phyloP scores from a whole-genome alignment of 2,113 vertebrate species.

The Bambusicola thoracicus region DNA sequence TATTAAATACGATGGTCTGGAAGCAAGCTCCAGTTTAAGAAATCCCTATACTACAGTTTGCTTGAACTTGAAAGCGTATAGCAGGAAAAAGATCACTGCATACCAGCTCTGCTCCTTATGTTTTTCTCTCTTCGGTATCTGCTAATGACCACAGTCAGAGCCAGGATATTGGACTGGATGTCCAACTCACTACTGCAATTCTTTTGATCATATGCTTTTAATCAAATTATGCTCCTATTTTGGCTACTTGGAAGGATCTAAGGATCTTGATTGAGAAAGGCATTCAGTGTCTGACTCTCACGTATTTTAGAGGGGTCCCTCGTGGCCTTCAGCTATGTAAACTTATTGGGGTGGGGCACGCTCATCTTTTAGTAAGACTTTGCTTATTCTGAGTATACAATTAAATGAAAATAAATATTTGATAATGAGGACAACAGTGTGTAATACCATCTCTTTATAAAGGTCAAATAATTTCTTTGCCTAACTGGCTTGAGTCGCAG shows the following conservation, averaged over 20 bases:
- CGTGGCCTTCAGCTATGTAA: rapidly evolving
- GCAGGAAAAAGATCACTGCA: background rate
- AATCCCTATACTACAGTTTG: background rate
- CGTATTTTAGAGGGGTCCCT: background rate
- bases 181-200: constrained; percentile 37
- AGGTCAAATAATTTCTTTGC: background rate
- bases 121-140: background rate
- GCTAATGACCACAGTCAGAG: background rate
- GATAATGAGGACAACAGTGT: background rate
- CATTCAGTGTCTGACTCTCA: background rate
- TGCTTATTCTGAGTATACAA: background rate
- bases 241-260: constrained; percentile 6
- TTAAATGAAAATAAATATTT: background rate
- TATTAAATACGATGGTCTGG: background rate
- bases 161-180: constrained; percentile 36
- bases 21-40: constrained; percentile 3
- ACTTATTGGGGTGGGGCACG: constrained; percentile 22
- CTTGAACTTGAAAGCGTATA: background rate
- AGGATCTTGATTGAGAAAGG: background rate
- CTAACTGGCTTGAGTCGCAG: background rate
- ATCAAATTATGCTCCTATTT: constrained; percentile 56
- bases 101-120: background rate
- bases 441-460: background rate
- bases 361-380: background rate
- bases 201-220: constrained; percentile 32